phyloP scores from a whole-genome alignment of 2,113 vertebrate species.

The Paratilapia polleni region DNA sequence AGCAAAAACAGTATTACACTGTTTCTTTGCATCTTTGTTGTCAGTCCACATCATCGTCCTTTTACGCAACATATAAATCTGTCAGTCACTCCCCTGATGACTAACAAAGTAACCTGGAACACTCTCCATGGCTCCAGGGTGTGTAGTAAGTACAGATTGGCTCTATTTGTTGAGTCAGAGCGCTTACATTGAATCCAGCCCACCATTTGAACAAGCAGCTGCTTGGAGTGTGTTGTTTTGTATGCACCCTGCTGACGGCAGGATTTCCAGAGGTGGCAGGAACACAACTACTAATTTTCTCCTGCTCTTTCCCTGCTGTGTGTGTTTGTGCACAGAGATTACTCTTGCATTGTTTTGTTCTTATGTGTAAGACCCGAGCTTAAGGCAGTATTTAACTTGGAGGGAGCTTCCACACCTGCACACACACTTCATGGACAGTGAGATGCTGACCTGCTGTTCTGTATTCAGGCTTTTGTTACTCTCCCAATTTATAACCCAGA shows the following conservation, averaged over 20 bases:
- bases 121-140: neutral
- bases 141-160: neutral
- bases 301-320: too few relatives aligned
- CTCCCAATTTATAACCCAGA: too few relatives aligned
- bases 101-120: neutral
- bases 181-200: slow-evolving; percentile 20
- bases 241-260: too few relatives aligned
- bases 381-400: too few relatives aligned
- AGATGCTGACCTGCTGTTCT: neutral
- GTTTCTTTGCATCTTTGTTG: neutral
- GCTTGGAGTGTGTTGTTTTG: slow-evolving; percentile 37
- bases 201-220: slow-evolving; percentile 46
- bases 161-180: slow-evolving; percentile 33
- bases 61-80: slow-evolving; percentile 44
- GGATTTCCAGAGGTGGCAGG: too few relatives aligned
- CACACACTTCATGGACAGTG: too few relatives aligned
- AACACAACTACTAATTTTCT: too few relatives aligned
- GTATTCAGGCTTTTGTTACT: too few relatives aligned
- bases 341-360: too few relatives aligned
- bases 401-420: too few relatives aligned
- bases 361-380: too few relatives aligned
- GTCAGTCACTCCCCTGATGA: slow-evolving; percentile 28
- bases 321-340: too few relatives aligned
- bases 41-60: neutral
- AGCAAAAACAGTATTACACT: accelerated